These are phyloP conservation scores for Pangasius sanitwongsei DNA, from an alignment of 2,797 vertebrate genomes.

Conservation along the genomic window DNA sequence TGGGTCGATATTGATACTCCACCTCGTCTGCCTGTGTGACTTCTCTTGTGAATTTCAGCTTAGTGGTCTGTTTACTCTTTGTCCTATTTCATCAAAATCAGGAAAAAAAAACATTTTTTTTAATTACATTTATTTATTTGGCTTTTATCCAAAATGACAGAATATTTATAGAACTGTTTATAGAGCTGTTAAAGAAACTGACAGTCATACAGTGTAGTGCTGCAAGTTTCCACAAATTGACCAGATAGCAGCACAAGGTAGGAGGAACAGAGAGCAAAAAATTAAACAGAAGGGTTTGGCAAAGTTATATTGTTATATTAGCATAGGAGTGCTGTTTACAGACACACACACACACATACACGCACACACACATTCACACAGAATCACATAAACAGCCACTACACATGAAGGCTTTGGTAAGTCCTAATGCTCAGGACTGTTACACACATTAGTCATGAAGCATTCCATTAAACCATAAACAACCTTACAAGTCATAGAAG, in stretches of 20 bases:
- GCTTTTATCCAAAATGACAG: not conserved
- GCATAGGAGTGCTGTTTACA: not conserved
- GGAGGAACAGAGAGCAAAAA: not conserved
- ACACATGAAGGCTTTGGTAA: not conserved
- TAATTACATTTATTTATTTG: slow-evolving; percentile 11
- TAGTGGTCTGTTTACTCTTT: not conserved
- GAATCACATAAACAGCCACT: not conserved
- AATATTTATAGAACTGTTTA: not conserved
- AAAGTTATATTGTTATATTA: not conserved
- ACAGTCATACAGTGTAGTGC: not conserved
- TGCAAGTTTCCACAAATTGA: not conserved
- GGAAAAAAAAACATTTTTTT: not conserved
- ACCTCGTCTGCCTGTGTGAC: not conserved
- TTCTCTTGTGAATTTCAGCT: not conserved
- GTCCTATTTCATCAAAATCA: not conserved
- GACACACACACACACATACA: not conserved
- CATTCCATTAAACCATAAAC: not conserved
- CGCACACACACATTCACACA: not conserved
- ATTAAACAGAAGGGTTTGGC: not conserved
- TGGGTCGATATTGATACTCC: not conserved
- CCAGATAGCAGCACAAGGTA: not conserved
- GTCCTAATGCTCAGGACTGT: not conserved
- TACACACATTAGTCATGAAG: not conserved
- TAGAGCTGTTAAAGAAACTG: not conserved
- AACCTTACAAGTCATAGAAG: not conserved